Base-by-base conservation (phyloP, 2,113 vertebrate genomes). In the Oceanodroma tethys region DNA sequence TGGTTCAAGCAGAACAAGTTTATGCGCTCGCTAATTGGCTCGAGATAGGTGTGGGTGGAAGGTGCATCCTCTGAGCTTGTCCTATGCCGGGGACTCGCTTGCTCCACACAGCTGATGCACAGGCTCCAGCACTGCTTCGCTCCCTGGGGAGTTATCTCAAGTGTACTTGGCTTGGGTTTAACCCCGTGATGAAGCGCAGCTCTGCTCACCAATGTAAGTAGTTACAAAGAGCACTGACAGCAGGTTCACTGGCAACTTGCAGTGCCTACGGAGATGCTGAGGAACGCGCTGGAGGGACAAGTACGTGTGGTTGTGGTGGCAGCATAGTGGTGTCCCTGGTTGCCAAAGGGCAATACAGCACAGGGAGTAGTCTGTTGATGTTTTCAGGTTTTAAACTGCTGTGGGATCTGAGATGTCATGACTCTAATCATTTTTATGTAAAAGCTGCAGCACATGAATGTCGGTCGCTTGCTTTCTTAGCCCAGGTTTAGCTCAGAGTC, bases 371-470 rank as follows among this genome's bases (percentile, higher is more conserved):
- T 23, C 59, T 88, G 48, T 43, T 40, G 27, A 11, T 62, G 10
- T 62, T 92, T 66, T 80, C 74, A 76, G 23, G 38, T 65, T 90
- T 95, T 65, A 63, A 92, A 50, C 29, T 88, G 40, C 70, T 81
- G 26, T 68, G 50, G 75, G 26, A 47, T 63, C 52, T 52, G 80
- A 76, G 53, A 34, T 84, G 36, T 71, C 63, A 14, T 1, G 1
- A 65, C 21, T 84, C 60, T 52, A 62, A 47, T 27, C 1, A n/a
- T 70, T 88, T 91, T 50, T 65, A 43, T 30, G 2, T 67, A 59
- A 67, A n/a, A 87, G 15, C 38, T 91, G 72, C 32, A 66, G 66
- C 63, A 56, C 3, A 1, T 65, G 62, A 65, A 13, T 1, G 3
- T 17, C 1, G 0, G 19, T 73, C 7, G 1, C 78, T 79, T 79